Percentiles rank a stretch among this genome's conserved stretches.
Conservation (phyloP, 2,888 invertebrate genomes). For the Tetheella fluctuosa region DNA sequence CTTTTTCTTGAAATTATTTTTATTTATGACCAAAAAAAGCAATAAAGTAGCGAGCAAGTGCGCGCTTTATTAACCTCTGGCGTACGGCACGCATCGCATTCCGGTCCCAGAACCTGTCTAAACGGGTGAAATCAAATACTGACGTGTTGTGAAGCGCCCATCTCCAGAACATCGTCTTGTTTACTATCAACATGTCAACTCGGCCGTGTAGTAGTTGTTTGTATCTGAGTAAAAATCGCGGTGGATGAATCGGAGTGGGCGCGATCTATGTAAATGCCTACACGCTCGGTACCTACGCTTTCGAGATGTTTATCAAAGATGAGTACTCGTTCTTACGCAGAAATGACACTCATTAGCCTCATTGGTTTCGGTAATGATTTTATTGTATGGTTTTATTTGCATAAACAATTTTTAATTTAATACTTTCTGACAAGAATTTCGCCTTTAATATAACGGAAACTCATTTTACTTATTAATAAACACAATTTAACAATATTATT, state of each 20-base stretch:
- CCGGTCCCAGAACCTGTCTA: conserved; percentile 67
- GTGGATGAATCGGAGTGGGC: conserved; percentile 65
- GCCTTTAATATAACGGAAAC: no score
- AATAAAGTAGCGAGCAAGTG: conserved; percentile 78
- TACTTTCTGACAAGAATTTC: no score
- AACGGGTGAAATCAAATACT: conserved; percentile 64
- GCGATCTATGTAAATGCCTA: conserved; percentile 79
- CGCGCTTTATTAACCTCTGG: conserved; percentile 78
- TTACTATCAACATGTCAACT: conserved; percentile 64
- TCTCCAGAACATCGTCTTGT: conserved; percentile 51
- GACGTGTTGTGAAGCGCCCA: conserved; percentile 58
- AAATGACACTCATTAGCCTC: conserved; percentile 57
- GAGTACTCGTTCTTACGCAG: conserved; percentile 45
- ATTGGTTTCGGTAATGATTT: conserved; percentile 44
- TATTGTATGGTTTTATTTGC: conserved; percentile 28
- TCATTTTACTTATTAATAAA: no score
- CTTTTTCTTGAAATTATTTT: conserved; percentile 68
- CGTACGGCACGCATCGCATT: conserved; percentile 62
- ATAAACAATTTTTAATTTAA: conserved; percentile 5
- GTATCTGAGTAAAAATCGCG: conserved; percentile 69
- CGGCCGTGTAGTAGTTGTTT: conserved; percentile 69
- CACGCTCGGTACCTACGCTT: conserved; percentile 73
- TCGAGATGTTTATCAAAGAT: conserved; percentile 70
- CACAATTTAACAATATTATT: no score
- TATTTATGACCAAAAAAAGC: conserved; percentile 79